Conservation (phyloP, 2,797 vertebrate genomes). For the Xerus rutilus region DNA sequence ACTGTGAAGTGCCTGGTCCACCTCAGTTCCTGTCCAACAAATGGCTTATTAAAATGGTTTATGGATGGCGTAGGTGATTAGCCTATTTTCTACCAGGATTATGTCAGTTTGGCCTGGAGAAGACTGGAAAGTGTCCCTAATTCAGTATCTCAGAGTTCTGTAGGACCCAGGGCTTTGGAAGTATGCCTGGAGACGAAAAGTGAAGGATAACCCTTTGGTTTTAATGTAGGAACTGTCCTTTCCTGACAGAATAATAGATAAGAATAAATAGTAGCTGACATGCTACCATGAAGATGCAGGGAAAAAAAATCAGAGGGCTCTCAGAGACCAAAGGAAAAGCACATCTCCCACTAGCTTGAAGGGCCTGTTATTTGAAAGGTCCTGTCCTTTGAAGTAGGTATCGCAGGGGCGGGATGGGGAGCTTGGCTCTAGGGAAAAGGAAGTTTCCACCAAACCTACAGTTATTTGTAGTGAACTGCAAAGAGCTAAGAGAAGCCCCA, state of each 20-base stretch:
- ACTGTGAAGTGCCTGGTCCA: neutral
- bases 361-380: neutral
- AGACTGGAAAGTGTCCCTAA: neutral
- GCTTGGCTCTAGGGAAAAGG: neutral
- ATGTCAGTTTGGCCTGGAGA: neutral
- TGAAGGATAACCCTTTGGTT: neutral
- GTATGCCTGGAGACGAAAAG: neutral
- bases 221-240: constrained; percentile 66
- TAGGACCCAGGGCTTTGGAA: neutral
- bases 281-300: constrained; percentile 58
- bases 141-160: neutral
- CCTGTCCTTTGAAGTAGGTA: neutral
- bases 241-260: constrained; percentile 67
- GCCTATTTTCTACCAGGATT: neutral
- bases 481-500: neutral
- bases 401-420: neutral
- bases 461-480: neutral
- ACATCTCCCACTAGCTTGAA: constrained; percentile 58
- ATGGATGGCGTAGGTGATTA: too few species aligned
- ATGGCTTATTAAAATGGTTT: neutral
- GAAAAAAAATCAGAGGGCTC: neutral
- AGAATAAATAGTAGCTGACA: constrained; percentile 68
- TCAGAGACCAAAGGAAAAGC: neutral
- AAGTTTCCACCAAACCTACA: constrained; percentile 27
- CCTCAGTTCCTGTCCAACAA: neutral